phyloP scores from a whole-genome alignment of 1,140 invertebrate genomes.

The Conus betulinus region DNA sequence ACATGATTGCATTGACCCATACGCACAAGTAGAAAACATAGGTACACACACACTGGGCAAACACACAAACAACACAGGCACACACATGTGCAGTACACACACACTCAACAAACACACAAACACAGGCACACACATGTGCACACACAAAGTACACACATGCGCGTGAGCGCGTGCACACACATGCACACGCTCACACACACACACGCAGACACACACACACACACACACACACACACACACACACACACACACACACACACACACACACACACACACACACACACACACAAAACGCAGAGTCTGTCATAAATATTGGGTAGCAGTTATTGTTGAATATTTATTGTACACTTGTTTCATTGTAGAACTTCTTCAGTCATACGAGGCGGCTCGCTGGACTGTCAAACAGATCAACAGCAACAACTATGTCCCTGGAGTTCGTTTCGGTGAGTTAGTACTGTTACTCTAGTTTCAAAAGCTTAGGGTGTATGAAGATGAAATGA shows the following conservation, averaged over 20 bases:
- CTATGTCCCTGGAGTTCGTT: conserved; percentile 51
- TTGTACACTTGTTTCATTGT: background rate
- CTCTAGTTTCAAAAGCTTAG: background rate
- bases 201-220: too few species aligned
- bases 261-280: too few species aligned
- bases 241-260: background rate
- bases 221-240: too few species aligned
- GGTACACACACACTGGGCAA: background rate
- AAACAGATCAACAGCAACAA: conserved; percentile 68
- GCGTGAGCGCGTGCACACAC: background rate
- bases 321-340: background rate
- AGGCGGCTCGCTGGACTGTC: conserved; percentile 76
- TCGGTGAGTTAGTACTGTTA: conserved; percentile 51
- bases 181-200: too few species aligned
- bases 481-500: background rate
- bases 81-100: too few species aligned
- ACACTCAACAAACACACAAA: too few species aligned
- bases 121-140: too few species aligned
- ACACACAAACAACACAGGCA: background rate
- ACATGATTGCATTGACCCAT: background rate
- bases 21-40: background rate
- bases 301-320: background rate
- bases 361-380: conserved; percentile 70
- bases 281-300: background rate
- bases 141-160: background rate